phyloP scores from a whole-genome alignment of 1,140 invertebrate genomes.

The Adoxophyes honmai region DNA sequence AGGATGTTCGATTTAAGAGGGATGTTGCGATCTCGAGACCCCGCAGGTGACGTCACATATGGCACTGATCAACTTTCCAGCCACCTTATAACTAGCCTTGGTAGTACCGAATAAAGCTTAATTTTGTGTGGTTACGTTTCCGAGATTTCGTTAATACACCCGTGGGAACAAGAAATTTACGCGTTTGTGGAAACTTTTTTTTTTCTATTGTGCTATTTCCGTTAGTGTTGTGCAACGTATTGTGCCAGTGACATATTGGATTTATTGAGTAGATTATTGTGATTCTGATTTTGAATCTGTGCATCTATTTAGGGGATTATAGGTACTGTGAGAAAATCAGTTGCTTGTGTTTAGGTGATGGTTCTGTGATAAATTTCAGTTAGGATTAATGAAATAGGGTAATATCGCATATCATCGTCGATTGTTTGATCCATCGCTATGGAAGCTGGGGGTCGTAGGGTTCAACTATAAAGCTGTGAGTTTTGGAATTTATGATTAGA shows the following conservation, averaged over 20 bases:
- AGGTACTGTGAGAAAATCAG: not conserved
- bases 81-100: constrained; percentile 14
- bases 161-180: constrained; percentile 61
- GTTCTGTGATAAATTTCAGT: too few relatives aligned
- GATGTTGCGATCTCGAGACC: constrained; percentile 66
- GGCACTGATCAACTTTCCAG: constrained; percentile 16
- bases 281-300: constrained; percentile 13
- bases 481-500: too few relatives aligned
- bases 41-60: constrained; percentile 56
- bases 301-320: constrained; percentile 14
- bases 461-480: too few relatives aligned
- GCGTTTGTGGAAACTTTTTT: constrained; percentile 49
- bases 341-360: too few relatives aligned
- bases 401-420: too few relatives aligned
- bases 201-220: constrained; percentile 42
- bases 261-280: constrained; percentile 7
- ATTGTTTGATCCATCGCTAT: too few relatives aligned
- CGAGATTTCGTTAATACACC: constrained; percentile 15
- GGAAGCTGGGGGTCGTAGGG: too few relatives aligned
- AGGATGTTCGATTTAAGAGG: constrained; percentile 61
- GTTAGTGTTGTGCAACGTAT: constrained; percentile 37
- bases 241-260: constrained; percentile 47
- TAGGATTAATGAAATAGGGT: too few relatives aligned
- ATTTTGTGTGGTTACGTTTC: not conserved
- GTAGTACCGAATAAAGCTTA: not conserved